Evolutionary conservation across 2,797 vertebrate species (phyloP), one percentile per base, ranked within the genome.

Genomic region (Sebastes ruberrimus): DNA sequence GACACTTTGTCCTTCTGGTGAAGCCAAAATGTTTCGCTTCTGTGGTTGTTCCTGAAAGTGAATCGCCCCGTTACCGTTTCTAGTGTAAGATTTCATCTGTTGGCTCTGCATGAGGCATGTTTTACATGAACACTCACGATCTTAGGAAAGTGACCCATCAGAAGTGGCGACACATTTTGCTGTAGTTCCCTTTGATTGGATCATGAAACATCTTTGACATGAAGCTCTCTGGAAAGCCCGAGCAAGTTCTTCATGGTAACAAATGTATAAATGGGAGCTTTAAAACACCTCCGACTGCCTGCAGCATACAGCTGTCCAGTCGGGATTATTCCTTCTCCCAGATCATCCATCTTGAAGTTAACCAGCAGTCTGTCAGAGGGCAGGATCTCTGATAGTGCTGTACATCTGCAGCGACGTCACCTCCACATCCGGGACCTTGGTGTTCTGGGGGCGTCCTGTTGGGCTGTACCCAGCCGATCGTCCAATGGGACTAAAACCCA

Each of bases 391-490:
- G 69, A 92, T 85, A 0, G 89, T 86, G 16, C 93, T 94, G 87
- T 94, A 96, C 92, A 91, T 94, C 90, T 96, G 95, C 35, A 96
- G 90, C 1, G 94, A 94, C 0, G 92, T 95, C 75, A 76, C 94
- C 76, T 94, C 90, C 81, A 94, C 93, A 1, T 92, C 90, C 5
- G 82, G 88, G 13, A 10, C 79, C 62, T 86, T 92, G 49, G 55
- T 7, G n/a, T 84, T 89, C 76, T 92, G 91, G 2, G 87, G 81
- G 0, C 93, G 93, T 18, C 83, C 94, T 0, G 90, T 93, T 1
- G 95, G 95, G 83, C 96, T 96, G 93, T 96, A 96, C 1, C 95
- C 94, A 0, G 95, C 95, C 0, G 95, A 96, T 0, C 95, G 93
- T 0, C 95, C 94, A 72, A 93, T 93, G 10, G 94, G 95, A 22